Conservation (phyloP, 2,797 vertebrate genomes). For the Heterohyrax brucei region DNA sequence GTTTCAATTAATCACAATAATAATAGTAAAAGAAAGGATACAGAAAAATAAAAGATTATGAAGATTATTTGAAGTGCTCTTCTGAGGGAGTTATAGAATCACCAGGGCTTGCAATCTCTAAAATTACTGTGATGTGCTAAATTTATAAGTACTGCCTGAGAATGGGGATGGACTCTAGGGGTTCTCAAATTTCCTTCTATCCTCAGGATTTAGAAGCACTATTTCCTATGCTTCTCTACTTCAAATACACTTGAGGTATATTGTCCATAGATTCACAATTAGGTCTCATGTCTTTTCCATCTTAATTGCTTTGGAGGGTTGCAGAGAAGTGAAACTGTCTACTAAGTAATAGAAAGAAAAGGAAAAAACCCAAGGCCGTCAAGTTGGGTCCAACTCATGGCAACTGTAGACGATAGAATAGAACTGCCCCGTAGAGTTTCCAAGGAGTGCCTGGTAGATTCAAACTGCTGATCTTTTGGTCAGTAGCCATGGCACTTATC, state of each 20-base stretch:
- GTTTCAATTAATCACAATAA: too few species aligned
- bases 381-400: too few species aligned
- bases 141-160: neutral
- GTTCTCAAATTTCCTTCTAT: slow-evolving; percentile 27
- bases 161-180: neutral
- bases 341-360: too few species aligned
- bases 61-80: neutral
- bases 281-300: neutral
- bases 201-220: neutral
- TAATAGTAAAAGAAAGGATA: neutral
- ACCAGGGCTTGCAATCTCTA: neutral
- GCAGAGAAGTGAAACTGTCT: neutral
- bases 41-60: neutral
- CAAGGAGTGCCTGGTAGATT: too few species aligned
- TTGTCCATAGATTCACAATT: neutral
- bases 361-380: too few species aligned
- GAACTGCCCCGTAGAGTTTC: too few species aligned
- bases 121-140: slow-evolving; percentile 29
- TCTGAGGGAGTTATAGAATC: neutral
- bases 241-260: neutral
- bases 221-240: neutral
- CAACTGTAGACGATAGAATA: too few species aligned
- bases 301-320: neutral
- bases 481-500: too few species aligned
- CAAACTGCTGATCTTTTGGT: too few species aligned